These are phyloP conservation scores for Synanthedon myopaeformis DNA, from an alignment of 2,888 invertebrate genomes.

Conservation along the genomic window DNA sequence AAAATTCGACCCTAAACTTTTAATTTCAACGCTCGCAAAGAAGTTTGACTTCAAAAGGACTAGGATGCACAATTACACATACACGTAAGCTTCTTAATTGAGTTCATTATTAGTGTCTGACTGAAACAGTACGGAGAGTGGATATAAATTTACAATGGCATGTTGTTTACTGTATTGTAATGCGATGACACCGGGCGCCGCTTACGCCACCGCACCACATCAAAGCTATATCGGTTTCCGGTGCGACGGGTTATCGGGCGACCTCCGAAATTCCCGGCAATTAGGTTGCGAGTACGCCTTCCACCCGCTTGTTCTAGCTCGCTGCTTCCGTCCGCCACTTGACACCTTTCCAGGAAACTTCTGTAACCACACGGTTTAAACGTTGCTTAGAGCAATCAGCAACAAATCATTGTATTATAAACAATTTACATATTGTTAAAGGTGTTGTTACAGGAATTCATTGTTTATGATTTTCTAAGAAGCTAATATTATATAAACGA, in stretches of 20 bases:
- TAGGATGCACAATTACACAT: too few relatives aligned
- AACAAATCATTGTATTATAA: not conserved
- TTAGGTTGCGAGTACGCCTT: slow-evolving; percentile 41
- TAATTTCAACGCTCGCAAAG: too few relatives aligned
- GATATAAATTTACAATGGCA: not conserved
- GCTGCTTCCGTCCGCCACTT: slow-evolving; percentile 22
- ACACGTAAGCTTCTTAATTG: too few relatives aligned
- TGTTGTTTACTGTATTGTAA: not conserved
- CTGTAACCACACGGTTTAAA: too few relatives aligned
- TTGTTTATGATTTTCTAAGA: too few relatives aligned
- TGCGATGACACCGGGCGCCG: not conserved
- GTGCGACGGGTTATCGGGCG: slow-evolving; percentile 60
- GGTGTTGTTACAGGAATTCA: too few relatives aligned
- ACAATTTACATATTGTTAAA: too few relatives aligned
- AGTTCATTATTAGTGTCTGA: not conserved
- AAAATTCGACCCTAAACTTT: too few relatives aligned
- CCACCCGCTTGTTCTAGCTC: slow-evolving; percentile 31
- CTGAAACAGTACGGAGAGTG: not conserved
- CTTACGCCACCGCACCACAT: slow-evolving; percentile 2
- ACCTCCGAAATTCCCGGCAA: slow-evolving; percentile 57
- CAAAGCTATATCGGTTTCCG: slow-evolving; percentile 55
- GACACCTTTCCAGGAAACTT: slow-evolving; percentile 12
- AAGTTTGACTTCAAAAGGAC: too few relatives aligned
- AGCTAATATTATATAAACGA: too few relatives aligned
- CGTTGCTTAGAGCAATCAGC: not conserved